Evolutionary conservation across 2,888 invertebrate genomes (phyloP).

Genomic region (Eupithecia exiguata): DNA sequence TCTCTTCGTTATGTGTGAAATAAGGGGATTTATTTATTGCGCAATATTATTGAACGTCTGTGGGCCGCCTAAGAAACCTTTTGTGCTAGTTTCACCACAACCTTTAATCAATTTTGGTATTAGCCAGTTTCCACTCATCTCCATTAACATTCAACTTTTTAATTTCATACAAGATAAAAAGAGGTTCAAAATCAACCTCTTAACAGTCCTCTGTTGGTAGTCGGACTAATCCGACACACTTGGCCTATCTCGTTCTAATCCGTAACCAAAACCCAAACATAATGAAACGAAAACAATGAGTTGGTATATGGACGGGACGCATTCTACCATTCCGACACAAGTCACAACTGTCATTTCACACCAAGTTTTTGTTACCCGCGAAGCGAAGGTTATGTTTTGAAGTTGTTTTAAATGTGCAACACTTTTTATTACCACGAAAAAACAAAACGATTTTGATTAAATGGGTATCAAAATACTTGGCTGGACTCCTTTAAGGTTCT

Average conservation of each 20-base stretch:
- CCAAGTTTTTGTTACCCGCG: background rate
- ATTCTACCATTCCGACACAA: constrained; percentile 12
- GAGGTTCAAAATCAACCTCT: too few species aligned
- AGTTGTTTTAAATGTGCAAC: background rate
- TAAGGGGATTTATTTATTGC: too few species aligned
- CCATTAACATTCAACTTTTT: background rate
- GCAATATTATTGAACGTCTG: too few species aligned
- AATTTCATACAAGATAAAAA: background rate
- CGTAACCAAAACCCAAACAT: constrained; percentile 19
- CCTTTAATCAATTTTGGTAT: background rate
- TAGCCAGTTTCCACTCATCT: background rate
- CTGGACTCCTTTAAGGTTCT: background rate
- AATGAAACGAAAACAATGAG: constrained; percentile 32
- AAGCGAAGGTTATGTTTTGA: background rate
- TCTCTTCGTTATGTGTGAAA: too few species aligned
- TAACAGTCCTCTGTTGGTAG: too few species aligned
- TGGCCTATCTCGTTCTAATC: constrained; percentile 16
- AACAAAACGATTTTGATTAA: background rate
- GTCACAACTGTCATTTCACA: constrained; percentile 18
- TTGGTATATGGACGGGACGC: background rate
- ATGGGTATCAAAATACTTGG: background rate
- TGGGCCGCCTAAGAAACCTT: background rate
- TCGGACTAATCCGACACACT: constrained; percentile 16
- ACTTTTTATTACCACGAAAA: background rate
- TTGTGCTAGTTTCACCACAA: background rate